Conservation (phyloP, 2,113 vertebrate genomes). For the Actinemys pallida region DNA sequence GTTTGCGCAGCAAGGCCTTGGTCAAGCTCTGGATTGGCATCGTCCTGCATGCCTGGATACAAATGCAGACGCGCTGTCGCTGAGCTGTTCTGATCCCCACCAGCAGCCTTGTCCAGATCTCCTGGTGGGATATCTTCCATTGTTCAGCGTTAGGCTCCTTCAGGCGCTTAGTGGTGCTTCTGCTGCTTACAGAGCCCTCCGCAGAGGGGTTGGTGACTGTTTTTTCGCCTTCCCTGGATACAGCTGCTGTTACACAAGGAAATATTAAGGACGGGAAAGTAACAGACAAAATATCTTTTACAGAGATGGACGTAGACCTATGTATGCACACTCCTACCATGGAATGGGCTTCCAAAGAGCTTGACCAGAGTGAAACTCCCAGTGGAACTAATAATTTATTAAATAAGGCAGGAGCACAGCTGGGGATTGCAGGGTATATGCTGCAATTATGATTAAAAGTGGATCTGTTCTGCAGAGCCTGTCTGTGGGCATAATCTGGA, state of each 20-base stretch:
- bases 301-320: background rate
- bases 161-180: background rate
- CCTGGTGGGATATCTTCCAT: background rate
- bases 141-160: background rate
- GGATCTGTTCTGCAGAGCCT: background rate
- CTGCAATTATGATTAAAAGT: background rate
- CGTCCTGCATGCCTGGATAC: slow-evolving; percentile 51
- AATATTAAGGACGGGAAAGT: accelerated
- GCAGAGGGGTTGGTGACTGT: background rate
- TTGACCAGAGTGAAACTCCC: background rate
- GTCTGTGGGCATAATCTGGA: background rate
- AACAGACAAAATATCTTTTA: accelerated
- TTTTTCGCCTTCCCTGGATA: background rate
- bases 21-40: background rate
- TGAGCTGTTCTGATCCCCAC: slow-evolving; percentile 2
- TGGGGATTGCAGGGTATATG: background rate
- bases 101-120: background rate
- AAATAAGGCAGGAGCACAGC: background rate
- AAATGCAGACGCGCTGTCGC: slow-evolving; percentile 68
- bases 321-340: background rate
- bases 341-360: background rate
- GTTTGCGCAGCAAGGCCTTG: background rate
- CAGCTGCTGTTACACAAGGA: background rate
- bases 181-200: background rate
- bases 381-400: background rate